Base-by-base conservation (phyloP, 2,797 vertebrate species). In the Hyperoplus immaculatus region DNA sequence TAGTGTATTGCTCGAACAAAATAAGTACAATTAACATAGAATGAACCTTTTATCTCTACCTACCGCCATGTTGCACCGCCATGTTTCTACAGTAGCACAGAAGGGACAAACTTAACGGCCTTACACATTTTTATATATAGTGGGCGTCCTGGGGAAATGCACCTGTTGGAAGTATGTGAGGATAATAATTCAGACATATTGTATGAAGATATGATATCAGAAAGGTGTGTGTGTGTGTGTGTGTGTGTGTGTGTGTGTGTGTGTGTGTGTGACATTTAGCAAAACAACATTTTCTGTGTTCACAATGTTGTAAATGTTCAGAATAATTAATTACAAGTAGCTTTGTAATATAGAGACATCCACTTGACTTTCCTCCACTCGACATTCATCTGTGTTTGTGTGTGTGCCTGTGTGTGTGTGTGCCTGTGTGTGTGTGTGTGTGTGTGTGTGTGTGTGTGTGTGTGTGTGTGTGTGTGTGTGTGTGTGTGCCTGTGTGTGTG, bases 321-420 rank as follows among this genome's bases (percentile, higher is more conserved):
- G 57, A 10, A 9, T 29, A 39, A 82, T 65, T 73, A 80, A 86
- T 88, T 83, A 81, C 67, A 21, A 82, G 68, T 67, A 71, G 47
- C 50, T 85, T 80, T 78, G 63, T 82, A 69, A 74, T 50, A 50
- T 45, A 74, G 50, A 75, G 69, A 42, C 60, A 38, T 72, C 72
- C 69, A 73, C 81, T 82, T 78, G 72, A 78, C 81, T 81, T 74
- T 79, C 55, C 38, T 59, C 45, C 57, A 42, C 53, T 60, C 41
- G 38, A 49, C 15, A 56, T 72, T 84, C 49, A 77, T 36, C 80
- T 46, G 14, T 53, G 54, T 11, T 1, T 61, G 21, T 60, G 49
- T 57, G 53, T 50, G 42, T 59, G 62, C n/a, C n/a, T 65, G 9
- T 29, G 9, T 60, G 18, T 63, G 69, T 69, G 41, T 59, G 62